Evolutionary conservation across 2,797 vertebrate species (phyloP).

Genomic region (Microchirus variegatus): DNA sequence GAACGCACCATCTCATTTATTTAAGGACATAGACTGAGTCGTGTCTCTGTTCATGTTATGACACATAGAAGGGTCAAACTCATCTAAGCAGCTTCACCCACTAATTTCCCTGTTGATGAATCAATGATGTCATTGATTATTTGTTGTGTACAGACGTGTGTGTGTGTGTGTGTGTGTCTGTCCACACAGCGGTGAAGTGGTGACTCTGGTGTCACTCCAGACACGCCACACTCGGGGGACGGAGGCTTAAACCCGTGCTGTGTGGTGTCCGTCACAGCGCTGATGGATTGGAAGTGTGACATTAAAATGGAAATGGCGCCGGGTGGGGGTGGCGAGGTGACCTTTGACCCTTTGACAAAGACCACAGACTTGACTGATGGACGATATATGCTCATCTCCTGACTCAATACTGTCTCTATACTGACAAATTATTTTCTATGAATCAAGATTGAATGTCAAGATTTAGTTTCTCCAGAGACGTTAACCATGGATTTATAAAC

Average conservation of each 20-base stretch:
- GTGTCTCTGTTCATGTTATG: not conserved
- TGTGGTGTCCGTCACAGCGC: slow-evolving; percentile 93
- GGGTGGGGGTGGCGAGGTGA: slow-evolving; percentile 83
- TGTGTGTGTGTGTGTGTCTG: not conserved
- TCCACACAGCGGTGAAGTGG: not conserved
- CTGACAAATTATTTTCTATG: not conserved
- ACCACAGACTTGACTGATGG: slow-evolving; percentile 86
- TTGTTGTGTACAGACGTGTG: not conserved
- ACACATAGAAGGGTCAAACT: not conserved
- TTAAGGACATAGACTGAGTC: not conserved
- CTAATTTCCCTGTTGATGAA: not conserved
- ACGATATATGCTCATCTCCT: not conserved
- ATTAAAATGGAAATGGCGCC: slow-evolving; percentile 99
- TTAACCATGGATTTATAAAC: not conserved
- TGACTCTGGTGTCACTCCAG: not conserved
- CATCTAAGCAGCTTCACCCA: not conserved
- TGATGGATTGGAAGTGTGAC: slow-evolving; percentile 97
- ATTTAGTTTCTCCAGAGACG: not conserved
- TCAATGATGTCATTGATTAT: not conserved
- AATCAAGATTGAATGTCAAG: not conserved
- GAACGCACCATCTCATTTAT: too few relatives aligned
- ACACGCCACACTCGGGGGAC: slow-evolving; percentile 77
- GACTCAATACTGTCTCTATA: not conserved
- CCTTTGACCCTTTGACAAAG: slow-evolving; percentile 89
- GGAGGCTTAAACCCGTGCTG: slow-evolving; percentile 91